Conservation (phyloP, 2,113 vertebrate species). For the Synchiropus splendidus region DNA sequence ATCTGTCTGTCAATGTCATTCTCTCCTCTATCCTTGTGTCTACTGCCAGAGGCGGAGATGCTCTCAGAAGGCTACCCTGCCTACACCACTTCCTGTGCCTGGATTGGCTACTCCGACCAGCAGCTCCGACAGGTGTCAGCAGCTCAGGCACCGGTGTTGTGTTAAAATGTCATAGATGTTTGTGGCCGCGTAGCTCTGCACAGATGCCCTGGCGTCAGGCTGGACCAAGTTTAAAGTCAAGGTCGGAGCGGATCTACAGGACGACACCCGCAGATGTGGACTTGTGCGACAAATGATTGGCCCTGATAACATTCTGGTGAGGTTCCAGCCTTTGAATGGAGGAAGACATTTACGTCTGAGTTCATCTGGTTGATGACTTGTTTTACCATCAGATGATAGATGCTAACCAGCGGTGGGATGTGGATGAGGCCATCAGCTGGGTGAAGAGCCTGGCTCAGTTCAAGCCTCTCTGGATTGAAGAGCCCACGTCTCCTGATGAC, state of each 20-base stretch:
- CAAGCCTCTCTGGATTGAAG: conserved; percentile 72
- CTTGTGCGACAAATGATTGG: conserved; percentile 68
- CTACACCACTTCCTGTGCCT: conserved; percentile 71
- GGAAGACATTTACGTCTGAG: too few relatives aligned
- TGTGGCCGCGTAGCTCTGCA: conserved; percentile 49
- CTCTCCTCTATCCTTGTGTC: too few relatives aligned
- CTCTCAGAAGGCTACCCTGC: conserved; percentile 64
- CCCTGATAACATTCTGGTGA: conserved; percentile 62
- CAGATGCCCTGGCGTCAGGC: conserved; percentile 46
- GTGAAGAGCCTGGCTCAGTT: conserved; percentile 68
- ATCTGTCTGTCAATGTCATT: too few relatives aligned
- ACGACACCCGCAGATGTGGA: conserved; percentile 67
- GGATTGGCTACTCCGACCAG: conserved; percentile 70
- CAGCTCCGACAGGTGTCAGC: conserved; percentile 61
- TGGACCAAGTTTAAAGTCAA: conserved; percentile 78
- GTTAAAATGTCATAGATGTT: too few relatives aligned
- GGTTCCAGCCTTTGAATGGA: neutral
- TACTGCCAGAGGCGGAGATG: conserved; percentile 70
- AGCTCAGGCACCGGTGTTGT: neutral
- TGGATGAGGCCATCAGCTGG: conserved; percentile 68
- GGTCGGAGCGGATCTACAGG: conserved; percentile 67
- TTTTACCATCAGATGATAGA: conserved; percentile 70
- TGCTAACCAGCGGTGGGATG: conserved; percentile 76
- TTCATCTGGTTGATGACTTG: too few relatives aligned
- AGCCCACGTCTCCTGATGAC: conserved; percentile 75